Conservation (phyloP, 2,888 invertebrate genomes). For the Megalurothrips usitatus region DNA sequence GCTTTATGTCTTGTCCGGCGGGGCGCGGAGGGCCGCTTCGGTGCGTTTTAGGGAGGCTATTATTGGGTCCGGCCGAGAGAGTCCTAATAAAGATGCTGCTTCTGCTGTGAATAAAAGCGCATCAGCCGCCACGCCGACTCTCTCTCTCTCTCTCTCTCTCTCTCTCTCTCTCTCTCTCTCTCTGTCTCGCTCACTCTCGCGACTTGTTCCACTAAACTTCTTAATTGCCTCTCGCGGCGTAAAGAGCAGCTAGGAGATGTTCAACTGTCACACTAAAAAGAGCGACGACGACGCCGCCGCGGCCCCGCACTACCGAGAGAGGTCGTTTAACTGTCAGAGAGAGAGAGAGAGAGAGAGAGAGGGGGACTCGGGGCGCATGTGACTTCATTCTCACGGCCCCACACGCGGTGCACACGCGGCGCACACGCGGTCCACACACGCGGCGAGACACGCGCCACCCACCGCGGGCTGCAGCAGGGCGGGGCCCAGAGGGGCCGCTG, state of each 20-base stretch:
- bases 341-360: no score
- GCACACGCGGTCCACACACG: no score
- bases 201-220: background rate
- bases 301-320: background rate
- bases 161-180: background rate
- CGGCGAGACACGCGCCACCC: no score
- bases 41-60: constrained; percentile 9
- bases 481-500: no score
- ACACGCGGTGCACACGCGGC: background rate
- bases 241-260: background rate
- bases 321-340: no score
- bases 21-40: background rate
- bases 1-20: constrained; percentile 2
- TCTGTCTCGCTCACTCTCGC: no score
- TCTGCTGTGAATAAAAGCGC: background rate
- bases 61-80: background rate
- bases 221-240: background rate
- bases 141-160: no score
- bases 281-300: background rate
- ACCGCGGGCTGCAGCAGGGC: no score
- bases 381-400: background rate
- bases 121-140: background rate
- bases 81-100: constrained; percentile 23
- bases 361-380: background rate
- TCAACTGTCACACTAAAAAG: background rate